These are phyloP conservation scores for Sebastes flavidus DNA, from an alignment of 2,797 vertebrate genomes.

Conservation along the genomic window DNA sequence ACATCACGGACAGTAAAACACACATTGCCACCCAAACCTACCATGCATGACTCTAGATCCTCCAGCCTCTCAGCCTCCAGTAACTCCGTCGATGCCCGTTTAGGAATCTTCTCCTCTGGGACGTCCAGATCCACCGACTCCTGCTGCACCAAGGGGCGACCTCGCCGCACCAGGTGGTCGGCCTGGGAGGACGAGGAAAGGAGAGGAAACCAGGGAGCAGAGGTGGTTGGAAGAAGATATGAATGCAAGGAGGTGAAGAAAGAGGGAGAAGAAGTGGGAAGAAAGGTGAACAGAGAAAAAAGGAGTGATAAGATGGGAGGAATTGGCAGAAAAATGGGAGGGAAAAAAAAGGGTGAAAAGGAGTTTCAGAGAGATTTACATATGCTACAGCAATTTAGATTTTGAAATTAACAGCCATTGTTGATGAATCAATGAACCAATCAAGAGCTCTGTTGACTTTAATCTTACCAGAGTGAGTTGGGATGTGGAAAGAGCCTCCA, in stretches of 20 bases:
- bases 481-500: constrained; percentile 92
- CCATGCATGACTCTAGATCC: constrained; percentile 95
- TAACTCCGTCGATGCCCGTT: constrained; percentile 86
- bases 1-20: neutral
- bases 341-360: neutral
- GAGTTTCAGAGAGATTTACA: neutral
- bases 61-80: constrained; percentile 93
- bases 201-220: neutral
- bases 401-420: neutral
- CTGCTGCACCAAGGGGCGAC: constrained; percentile 86
- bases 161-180: constrained; percentile 90
- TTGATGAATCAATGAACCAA: no score
- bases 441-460: neutral
- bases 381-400: no score
- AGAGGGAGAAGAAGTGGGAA: neutral
- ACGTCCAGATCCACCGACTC: constrained; percentile 89
- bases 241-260: neutral
- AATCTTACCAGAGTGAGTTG: constrained; percentile 91
- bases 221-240: neutral
- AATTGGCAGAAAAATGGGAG: neutral
- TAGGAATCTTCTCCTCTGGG: constrained; percentile 87
- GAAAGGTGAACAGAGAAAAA: neutral
- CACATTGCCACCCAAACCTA: constrained; percentile 51
- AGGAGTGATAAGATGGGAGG: neutral
- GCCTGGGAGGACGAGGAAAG: constrained; percentile 77